These are phyloP conservation scores for Bubo bubo DNA, from an alignment of 2,113 vertebrate species.

Conservation along the genomic window DNA sequence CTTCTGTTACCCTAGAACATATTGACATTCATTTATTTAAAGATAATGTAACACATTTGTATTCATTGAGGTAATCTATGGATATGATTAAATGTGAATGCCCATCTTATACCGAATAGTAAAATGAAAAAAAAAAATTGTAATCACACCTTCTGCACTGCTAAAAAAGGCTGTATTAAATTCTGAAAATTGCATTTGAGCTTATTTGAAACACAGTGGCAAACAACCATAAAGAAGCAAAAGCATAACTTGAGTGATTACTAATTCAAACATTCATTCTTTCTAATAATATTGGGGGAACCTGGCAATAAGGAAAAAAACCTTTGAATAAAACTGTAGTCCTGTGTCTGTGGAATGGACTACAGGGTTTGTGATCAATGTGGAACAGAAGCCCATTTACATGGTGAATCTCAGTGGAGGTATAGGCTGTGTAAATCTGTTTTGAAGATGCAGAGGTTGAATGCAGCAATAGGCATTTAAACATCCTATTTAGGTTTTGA, in stretches of 20 bases:
- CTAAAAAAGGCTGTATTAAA: constrained; percentile 66
- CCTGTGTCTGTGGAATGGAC: background rate
- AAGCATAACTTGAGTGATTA: constrained; percentile 28
- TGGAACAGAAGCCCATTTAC: background rate
- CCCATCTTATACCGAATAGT: constrained; percentile 60
- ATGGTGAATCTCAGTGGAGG: background rate
- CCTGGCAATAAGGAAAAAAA: background rate
- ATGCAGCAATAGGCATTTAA: background rate
- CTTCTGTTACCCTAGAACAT: constrained; percentile 71
- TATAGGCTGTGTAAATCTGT: background rate
- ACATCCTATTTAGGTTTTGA: background rate
- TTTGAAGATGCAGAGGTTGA: background rate
- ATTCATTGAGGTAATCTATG: constrained; percentile 72
- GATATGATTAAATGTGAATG: constrained; percentile 71
- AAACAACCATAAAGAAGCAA: constrained; percentile 53
- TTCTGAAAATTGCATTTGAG: constrained; percentile 57
- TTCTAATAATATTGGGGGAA: background rate
- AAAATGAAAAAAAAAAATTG: constrained; percentile 56
- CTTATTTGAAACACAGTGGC: constrained; percentile 42
- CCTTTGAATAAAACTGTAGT: background rate
- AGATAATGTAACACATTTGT: constrained; percentile 73
- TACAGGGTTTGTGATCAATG: background rate
- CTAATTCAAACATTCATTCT: background rate
- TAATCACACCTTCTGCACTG: constrained; percentile 25
- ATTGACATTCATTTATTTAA: constrained; percentile 77